Conservation (phyloP, 2,113 vertebrate genomes). For the Cyprichromis sp. region DNA sequence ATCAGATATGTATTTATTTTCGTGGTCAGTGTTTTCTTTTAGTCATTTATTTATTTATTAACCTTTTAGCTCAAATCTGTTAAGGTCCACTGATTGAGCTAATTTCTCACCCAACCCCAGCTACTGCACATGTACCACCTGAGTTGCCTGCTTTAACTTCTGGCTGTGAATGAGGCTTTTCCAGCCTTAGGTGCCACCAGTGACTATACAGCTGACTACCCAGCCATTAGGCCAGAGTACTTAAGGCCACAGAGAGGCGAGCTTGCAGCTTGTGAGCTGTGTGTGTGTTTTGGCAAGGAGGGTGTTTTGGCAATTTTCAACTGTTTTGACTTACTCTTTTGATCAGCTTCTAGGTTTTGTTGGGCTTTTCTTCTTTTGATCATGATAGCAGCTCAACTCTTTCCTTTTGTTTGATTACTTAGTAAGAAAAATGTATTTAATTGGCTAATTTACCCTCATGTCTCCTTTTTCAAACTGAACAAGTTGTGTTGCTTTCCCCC, state of each 20-base stretch:
- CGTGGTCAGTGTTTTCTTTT: not conserved
- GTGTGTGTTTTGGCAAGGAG: not conserved
- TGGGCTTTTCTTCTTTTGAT: not conserved
- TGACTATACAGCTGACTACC: not conserved
- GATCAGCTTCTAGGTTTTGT: not conserved
- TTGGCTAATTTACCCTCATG: not conserved
- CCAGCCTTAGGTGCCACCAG: not conserved
- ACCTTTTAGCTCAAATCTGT: not conserved
- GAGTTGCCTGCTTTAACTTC: not conserved
- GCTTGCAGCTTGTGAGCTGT: not conserved
- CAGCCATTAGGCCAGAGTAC: not conserved
- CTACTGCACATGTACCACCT: not conserved
- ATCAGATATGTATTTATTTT: not conserved
- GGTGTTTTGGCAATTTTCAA: not conserved
- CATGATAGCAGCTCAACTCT: not conserved
- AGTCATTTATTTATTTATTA: not conserved
- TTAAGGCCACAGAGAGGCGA: not conserved
- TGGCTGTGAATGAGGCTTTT: not conserved
- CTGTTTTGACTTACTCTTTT: not conserved
- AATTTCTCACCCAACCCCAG: not conserved
- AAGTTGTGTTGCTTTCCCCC: not conserved
- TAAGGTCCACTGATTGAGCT: not conserved
- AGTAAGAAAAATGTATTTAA: not conserved
- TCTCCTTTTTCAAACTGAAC: not conserved
- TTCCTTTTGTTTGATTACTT: not conserved